Percentiles rank a stretch among this genome's conserved stretches.
Evolutionary conservation across 2,888 invertebrate genomes (phyloP).

Genomic region (Netelia fuscicornis): DNA sequence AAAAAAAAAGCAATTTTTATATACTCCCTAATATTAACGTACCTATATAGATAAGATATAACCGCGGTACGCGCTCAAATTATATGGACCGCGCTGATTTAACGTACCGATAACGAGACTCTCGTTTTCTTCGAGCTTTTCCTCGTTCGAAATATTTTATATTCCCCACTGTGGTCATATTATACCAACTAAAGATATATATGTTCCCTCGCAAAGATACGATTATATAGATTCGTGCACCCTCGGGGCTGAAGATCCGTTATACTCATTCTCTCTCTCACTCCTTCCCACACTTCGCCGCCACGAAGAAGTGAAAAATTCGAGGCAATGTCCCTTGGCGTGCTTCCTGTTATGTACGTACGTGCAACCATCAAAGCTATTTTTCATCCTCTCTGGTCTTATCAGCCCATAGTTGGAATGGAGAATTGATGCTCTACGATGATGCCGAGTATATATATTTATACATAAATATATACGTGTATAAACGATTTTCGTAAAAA

Average conservation of each 20-base stretch:
- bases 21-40: background rate
- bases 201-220: conserved; percentile 37
- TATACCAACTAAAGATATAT: conserved; percentile 12
- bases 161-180: conserved; percentile 17
- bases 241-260: conserved; percentile 13
- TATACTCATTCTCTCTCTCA: conserved; percentile 6
- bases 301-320: conserved; percentile 54
- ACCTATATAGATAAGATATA: background rate
- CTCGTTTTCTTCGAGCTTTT: background rate
- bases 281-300: background rate
- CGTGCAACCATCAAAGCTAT: conserved; percentile 44
- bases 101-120: conserved; percentile 16
- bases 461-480: background rate
- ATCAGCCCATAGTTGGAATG: conserved; percentile 42
- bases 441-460: conserved; percentile 20
- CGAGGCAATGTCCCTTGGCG: conserved; percentile 10
- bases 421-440: conserved; percentile 51
- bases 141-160: conserved; percentile 26
- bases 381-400: conserved; percentile 55
- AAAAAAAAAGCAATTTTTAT: too few relatives aligned
- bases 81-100: conserved; percentile 10
- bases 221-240: background rate
- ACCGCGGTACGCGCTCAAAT: background rate
- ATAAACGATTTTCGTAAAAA: conserved; percentile 1
- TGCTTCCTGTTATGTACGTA: background rate